Conservation (phyloP, 2,888 invertebrate genomes). For the Agrypnus murinus region DNA sequence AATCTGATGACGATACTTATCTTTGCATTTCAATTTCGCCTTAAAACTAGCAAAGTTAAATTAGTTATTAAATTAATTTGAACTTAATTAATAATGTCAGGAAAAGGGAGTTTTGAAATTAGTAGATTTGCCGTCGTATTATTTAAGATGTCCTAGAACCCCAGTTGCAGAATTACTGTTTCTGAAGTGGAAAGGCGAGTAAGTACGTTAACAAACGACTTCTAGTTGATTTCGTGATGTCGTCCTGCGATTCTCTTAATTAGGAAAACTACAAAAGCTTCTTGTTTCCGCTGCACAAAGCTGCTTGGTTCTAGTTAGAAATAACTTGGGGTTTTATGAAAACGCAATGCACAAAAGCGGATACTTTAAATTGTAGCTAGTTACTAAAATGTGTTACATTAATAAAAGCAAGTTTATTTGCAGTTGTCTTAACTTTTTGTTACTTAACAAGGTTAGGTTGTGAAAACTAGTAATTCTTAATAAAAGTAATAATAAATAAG, state of each 20-base stretch:
- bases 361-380: no score
- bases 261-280: conserved; percentile 12
- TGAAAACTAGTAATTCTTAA: no score
- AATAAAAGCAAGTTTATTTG: no score
- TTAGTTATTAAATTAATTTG: conserved; percentile 21
- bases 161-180: not conserved
- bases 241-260: conserved; percentile 14
- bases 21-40: conserved; percentile 7
- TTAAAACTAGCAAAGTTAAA: conserved; percentile 16
- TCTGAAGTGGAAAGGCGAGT: not conserved
- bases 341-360: no score
- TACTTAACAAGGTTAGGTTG: no score
- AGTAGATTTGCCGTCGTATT: not conserved
- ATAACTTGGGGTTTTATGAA: no score
- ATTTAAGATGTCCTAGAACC: conserved; percentile 4
- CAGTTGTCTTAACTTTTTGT: no score
- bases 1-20: not conserved
- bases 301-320: no score
- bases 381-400: no score
- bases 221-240: conserved; percentile 5
- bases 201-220: not conserved
- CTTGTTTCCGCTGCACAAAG: conserved; percentile 16
- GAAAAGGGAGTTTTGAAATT: not conserved
- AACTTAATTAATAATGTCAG: conserved; percentile 11
- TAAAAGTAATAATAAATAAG: no score